phyloP scores from a whole-genome alignment of 1,140 invertebrate genomes.

The Dreissena rostriformis region DNA sequence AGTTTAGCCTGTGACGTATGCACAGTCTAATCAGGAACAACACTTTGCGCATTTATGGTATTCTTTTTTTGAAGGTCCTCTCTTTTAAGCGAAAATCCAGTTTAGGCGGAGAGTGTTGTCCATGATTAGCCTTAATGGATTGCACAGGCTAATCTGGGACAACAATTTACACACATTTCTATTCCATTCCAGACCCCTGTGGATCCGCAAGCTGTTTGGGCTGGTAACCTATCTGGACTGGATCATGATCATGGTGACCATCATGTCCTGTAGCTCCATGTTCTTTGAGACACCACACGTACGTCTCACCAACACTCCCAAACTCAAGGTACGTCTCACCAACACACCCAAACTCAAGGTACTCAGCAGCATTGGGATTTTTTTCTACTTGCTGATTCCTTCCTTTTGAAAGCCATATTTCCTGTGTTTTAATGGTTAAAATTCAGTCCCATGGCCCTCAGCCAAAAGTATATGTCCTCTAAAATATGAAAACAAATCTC shows the following conservation, averaged over 20 bases:
- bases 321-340: constrained; percentile 13
- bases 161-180: background rate
- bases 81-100: no score
- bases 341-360: background rate
- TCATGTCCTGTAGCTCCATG: constrained; percentile 98
- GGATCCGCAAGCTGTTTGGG: constrained; percentile 94
- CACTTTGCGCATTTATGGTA: no score
- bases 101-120: no score
- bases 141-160: no score
- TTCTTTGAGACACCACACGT: constrained; percentile 98
- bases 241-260: constrained; percentile 99
- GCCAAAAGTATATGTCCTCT: no score
- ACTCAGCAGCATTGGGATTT: no score
- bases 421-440: background rate
- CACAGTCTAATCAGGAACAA: no score
- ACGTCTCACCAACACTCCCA: constrained; percentile 83
- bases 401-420: background rate
- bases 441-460: background rate
- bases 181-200: constrained; percentile 69
- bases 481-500: no score
- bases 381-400: background rate
- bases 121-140: no score
- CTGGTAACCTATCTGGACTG: constrained; percentile 99
- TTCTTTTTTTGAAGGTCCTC: no score
- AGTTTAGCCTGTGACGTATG: no score